These are phyloP conservation scores for Catalaphyllia jardinei DNA, from an alignment of 64 coral and sea anemone species.

Conservation along the genomic window DNA sequence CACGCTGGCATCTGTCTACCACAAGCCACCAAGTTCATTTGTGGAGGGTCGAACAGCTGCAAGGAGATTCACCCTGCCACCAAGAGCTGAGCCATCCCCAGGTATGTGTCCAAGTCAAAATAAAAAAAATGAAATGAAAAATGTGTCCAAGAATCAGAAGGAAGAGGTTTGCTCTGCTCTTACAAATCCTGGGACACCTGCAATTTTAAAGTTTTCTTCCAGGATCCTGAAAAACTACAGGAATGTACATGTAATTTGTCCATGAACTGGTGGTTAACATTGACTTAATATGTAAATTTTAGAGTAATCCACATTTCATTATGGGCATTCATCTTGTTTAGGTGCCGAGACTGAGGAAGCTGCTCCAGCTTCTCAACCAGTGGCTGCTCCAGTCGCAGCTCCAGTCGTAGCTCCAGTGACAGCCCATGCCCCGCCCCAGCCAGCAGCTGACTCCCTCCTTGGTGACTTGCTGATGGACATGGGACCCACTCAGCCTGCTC, in stretches of 20 bases:
- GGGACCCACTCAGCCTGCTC: slow-evolving; percentile 43
- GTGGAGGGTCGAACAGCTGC: slow-evolving; percentile 97
- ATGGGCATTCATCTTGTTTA: not conserved
- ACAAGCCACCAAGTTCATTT: slow-evolving; percentile 99
- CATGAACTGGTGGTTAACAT: too few species aligned
- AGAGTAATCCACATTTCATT: too few species aligned
- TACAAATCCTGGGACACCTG: too few species aligned
- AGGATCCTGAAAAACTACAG: too few species aligned
- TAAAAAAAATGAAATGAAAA: too few species aligned
- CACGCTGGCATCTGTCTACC: slow-evolving; percentile 96
- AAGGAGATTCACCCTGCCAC: slow-evolving; percentile 91
- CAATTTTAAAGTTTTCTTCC: too few species aligned
- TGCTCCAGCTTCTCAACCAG: slow-evolving; percentile 55
- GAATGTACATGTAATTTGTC: too few species aligned
- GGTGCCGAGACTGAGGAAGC: slow-evolving; percentile 80
- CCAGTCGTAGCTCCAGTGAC: slow-evolving; percentile 31
- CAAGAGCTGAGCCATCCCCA: slow-evolving; percentile 89
- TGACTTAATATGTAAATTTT: too few species aligned
- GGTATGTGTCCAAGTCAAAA: slow-evolving; percentile 6
- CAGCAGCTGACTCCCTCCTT: slow-evolving; percentile 75
- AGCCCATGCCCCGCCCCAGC: slow-evolving; percentile 48
- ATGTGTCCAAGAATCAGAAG: too few species aligned
- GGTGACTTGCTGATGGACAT: slow-evolving; percentile 93
- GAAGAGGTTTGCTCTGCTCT: too few species aligned
- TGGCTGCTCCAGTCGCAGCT: slow-evolving; percentile 38